These are phyloP conservation scores for Hapalemur alaotrensis DNA, from an alignment of 2,797 vertebrate genomes.

Conservation along the genomic window DNA sequence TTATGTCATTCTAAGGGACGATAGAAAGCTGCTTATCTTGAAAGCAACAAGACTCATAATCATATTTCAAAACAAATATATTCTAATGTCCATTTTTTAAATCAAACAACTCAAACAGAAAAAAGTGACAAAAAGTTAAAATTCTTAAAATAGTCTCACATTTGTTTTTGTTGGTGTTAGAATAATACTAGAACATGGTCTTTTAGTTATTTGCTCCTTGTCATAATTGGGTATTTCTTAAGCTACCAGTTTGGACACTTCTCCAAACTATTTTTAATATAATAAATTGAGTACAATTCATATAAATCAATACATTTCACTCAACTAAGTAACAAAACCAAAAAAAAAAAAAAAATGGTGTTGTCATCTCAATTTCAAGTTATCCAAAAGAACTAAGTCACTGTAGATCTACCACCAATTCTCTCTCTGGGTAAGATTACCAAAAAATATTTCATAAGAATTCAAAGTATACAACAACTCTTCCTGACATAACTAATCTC, in stretches of 20 bases:
- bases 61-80: not conserved
- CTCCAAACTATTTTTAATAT: not conserved
- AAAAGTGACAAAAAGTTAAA: not conserved
- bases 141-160: not conserved
- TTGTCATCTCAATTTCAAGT: not conserved
- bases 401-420: not conserved
- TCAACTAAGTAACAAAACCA: not conserved
- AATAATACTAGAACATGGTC: not conserved
- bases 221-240: not conserved
- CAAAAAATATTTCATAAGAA: not conserved
- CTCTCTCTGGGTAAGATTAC: not conserved
- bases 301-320: not conserved
- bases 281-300: not conserved
- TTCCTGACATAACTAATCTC: not conserved
- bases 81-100: not conserved
- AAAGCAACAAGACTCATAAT: not conserved
- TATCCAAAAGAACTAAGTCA: not conserved
- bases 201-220: not conserved
- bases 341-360: not conserved
- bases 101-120: constrained; percentile 17
- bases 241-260: not conserved
- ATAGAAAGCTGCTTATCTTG: not conserved
- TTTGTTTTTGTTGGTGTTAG: not conserved
- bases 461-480: not conserved
- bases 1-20: not conserved